phyloP scores from a whole-genome alignment of 2,888 invertebrate species.

The Odontomyia ornata region DNA sequence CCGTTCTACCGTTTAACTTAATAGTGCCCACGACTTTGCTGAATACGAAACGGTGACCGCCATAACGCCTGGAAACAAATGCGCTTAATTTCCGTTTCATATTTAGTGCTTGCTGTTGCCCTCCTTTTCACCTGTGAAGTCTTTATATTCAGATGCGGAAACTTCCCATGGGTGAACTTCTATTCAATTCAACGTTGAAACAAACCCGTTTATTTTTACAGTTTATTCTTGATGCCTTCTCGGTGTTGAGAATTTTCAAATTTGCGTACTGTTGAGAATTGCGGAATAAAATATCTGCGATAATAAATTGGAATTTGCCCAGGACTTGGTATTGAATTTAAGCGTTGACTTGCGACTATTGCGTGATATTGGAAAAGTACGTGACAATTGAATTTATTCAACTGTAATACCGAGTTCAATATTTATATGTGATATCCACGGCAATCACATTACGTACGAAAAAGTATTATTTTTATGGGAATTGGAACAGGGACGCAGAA shows the following conservation, averaged over 20 bases:
- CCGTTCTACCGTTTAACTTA: constrained; percentile 15
- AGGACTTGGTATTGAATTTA: constrained; percentile 7
- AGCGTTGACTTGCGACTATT: not conserved
- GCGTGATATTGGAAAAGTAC: constrained; percentile 10
- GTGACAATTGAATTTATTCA: constrained; percentile 10
- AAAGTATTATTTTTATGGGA: no score
- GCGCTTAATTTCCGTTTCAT: constrained; percentile 26
- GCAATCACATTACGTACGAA: no score
- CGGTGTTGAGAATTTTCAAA: constrained; percentile 8
- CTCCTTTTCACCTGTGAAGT: constrained; percentile 19
- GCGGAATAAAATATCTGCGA: not conserved
- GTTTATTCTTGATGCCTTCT: not conserved
- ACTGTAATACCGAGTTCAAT: no score
- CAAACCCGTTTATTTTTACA: constrained; percentile 21
- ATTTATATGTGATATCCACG: no score
- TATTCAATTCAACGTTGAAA: constrained; percentile 1
- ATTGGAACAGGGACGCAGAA: no score
- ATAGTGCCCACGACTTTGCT: constrained; percentile 9
- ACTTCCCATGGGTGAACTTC: not conserved
- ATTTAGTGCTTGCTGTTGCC: constrained; percentile 9
- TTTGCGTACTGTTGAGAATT: not conserved
- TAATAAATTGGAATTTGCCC: not conserved
- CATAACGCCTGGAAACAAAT: constrained; percentile 30
- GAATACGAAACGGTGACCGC: not conserved
- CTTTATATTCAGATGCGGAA: not conserved